Evolutionary conservation across 2,113 vertebrate genomes (phyloP), one percentile per base, ranked within the genome.

Genomic region (Bos indicus): DNA sequence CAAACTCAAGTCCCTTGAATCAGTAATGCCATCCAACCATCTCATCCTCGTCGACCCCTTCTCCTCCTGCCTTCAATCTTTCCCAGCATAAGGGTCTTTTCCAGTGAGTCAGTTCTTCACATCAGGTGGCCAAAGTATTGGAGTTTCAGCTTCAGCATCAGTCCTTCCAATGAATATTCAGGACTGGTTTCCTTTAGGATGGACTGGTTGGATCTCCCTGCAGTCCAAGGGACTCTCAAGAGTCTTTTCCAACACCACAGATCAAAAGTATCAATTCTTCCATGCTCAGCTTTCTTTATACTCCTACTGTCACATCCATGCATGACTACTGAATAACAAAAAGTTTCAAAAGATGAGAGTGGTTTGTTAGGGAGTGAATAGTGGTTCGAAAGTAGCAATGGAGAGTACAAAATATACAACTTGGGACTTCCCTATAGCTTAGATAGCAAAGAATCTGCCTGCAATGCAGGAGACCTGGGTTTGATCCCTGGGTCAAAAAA

Each of bases 61-160:
- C 10, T 23, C n/a, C 10, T 23, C n/a, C 67, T 0, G 0, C 19
- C 10, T 71, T 40, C 67, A 71, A 12, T 40, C 19, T 71, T 71
- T 12, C 67, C 67, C 67, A 40, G 19, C 10, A 71, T 71, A 19
- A 71, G 19, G 10, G n/a, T 40, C 10, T 71, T 71, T 40, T 71
- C n/a, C 67, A 23, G 4, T 71, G n/a, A 71, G 67, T 23, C 19
- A 71, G 19, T 40, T 71, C n/a, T 71, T 71, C n/a, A 23, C n/a
- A 71, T 71, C 67, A 71, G 67, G 67, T 40, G 19, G 23, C 67
- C n/a, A 71, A 71, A 71, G 19, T 71, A 40, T 40, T 71, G 10
- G 19, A 71, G 67, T 71, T 71, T 71, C 19, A 71, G n/a, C 10
- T 71, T 40, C n/a, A 71, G 10, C 67, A 71, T 40, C n/a, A 40